A percentile compares a stretch with the other conserved stretches of the same genome.
phyloP scores from a whole-genome alignment of 2,113 vertebrate genomes.

The Hepsetus odoe region DNA sequence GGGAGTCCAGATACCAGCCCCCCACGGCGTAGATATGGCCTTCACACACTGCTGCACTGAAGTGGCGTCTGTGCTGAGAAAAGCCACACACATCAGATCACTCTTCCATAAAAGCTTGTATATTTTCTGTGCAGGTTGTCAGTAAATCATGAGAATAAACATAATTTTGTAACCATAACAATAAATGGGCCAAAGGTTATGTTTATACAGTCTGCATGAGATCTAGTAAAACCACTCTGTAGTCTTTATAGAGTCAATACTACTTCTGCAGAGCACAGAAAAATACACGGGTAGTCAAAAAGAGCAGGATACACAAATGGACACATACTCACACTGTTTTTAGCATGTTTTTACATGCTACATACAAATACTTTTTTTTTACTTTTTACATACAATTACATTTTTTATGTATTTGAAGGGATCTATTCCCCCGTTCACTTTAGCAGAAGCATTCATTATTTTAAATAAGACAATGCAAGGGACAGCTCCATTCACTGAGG shows the following conservation, averaged over 20 bases:
- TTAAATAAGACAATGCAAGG: no score
- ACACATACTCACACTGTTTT: no score
- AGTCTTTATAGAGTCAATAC: background rate
- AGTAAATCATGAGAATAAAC: background rate
- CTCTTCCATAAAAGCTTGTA: background rate
- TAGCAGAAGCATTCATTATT: no score
- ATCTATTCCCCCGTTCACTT: no score
- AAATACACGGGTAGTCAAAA: background rate
- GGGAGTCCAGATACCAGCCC: conserved; percentile 79
- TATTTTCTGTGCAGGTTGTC: background rate
- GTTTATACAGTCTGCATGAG: background rate
- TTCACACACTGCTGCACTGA: conserved; percentile 76
- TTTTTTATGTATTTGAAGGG: no score
- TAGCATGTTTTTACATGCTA: no score
- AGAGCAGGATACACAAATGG: no score
- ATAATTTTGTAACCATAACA: background rate
- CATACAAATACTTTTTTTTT: no score
- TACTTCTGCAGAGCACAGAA: background rate
- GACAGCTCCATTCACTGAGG: no score
- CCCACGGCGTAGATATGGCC: conserved; percentile 76
- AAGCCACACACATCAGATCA: conserved; percentile 9
- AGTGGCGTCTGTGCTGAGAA: conserved; percentile 75
- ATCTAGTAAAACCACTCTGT: background rate
- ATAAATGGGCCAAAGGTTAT: conserved; percentile 8
- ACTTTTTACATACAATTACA: no score